Evolutionary conservation across 2,888 invertebrate genomes (phyloP), one percentile per base, ranked within the genome.

Genomic region (Alviniconcha strummeri): DNA sequence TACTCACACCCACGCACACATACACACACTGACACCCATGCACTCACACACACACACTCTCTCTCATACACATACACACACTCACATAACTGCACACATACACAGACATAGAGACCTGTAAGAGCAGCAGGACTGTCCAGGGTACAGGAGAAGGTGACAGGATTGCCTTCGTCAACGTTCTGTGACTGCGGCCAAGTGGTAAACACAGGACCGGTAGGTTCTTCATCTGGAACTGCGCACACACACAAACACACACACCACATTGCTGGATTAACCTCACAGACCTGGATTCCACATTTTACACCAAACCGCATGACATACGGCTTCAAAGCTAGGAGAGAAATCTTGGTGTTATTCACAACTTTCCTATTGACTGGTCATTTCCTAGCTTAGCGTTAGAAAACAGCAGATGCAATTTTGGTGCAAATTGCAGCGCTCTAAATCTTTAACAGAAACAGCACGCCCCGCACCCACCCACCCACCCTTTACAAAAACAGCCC

Each of bases 111-210:
- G 2, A 60, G 83, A 87, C 88, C 88, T 83, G 87, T 85, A 13
- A 87, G 84, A 56, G 76, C 67, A 9, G 86, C 81, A 4, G 84
- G 82, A 64, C 82, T 82, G 56, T 90, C 89, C 80, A 92, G 84
- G 76, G 78, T 84, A 85, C 91, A 91, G 56, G 86, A 87, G 76
- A 92, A 89, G 60, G 86, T 88, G 83, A 90, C 96, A 67, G 96
- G 95, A 94, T 97, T 97, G 89, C 96, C 96, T 93, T 96, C 96
- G 91, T 96, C 95, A 90, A 97, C 96, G 88, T 97, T 98, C 93
- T 96, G 95, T 90, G 98, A 98, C 92, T 95, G 95, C 86, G 98
- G 98, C 96, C 97, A 98, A 95, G 96, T 96, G 93, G 95, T 95
- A 96, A 97, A 98, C 93, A 96, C 96, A 89, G 98, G 98, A 93